phyloP scores from a whole-genome alignment of 2,888 invertebrate genomes.

The Cerastis rubricosa region DNA sequence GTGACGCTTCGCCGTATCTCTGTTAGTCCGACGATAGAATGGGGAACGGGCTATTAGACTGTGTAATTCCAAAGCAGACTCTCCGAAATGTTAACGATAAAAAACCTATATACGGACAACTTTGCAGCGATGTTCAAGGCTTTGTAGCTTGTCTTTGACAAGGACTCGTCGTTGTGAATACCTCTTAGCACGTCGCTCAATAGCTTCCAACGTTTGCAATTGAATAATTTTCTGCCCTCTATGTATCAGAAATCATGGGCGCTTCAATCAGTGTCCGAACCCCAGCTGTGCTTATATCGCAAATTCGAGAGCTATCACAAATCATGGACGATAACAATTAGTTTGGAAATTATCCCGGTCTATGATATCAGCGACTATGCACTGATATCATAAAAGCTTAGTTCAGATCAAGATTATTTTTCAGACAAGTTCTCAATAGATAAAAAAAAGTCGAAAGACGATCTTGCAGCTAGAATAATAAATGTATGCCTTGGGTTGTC shows the following conservation, averaged over 20 bases:
- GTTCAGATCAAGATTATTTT: conserved; percentile 18
- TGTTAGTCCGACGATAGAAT: no score
- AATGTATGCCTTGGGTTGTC: not conserved
- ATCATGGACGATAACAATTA: conserved; percentile 36
- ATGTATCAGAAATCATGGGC: not conserved
- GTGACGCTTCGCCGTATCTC: no score
- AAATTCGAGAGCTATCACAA: conserved; percentile 31
- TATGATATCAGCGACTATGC: not conserved
- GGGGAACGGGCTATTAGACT: no score
- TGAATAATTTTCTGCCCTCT: not conserved
- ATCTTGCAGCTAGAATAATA: not conserved
- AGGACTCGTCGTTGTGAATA: no score
- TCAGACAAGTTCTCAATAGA: not conserved
- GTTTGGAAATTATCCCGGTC: conserved; percentile 38
- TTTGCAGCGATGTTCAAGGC: no score
- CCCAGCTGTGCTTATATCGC: not conserved
- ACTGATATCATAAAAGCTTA: no score
- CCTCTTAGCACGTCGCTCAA: no score
- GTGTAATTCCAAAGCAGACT: no score
- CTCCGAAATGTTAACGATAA: no score
- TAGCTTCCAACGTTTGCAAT: no score
- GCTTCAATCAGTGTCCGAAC: not conserved
- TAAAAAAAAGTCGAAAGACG: not conserved
- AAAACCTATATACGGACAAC: no score
- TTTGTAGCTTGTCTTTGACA: no score